A percentile compares a stretch with the other conserved stretches of the same genome.
These are phyloP conservation scores for Microhierax caerulescens DNA, from an alignment of 2,797 vertebrate species.

Conservation along the genomic window DNA sequence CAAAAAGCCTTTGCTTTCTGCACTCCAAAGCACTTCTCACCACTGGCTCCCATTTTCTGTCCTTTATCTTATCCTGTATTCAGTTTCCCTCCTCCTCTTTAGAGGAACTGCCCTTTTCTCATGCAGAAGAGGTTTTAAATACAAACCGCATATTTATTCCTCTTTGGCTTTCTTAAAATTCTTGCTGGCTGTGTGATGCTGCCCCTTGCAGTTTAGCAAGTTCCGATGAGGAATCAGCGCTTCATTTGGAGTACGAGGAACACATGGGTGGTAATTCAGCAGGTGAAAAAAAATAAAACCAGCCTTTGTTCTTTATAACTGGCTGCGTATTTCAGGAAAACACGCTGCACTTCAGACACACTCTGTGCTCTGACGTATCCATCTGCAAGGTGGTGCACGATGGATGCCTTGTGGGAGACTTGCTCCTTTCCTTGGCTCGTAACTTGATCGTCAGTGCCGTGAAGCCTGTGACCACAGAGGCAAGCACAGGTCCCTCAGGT, in stretches of 20 bases:
- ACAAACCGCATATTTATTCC: background rate
- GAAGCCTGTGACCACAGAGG: background rate
- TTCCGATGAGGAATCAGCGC: background rate
- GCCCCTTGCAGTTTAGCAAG: background rate
- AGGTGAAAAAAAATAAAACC: background rate
- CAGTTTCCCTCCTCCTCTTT: background rate
- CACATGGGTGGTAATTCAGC: background rate
- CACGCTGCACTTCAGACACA: fast-evolving
- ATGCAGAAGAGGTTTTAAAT: background rate
- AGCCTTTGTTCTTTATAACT: background rate
- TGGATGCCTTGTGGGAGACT: background rate
- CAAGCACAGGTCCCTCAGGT: background rate
- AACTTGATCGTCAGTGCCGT: fast-evolving
- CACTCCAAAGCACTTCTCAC: background rate
- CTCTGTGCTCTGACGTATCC: background rate
- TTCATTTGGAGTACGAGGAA: background rate
- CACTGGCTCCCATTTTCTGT: background rate
- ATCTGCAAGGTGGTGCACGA: fast-evolving
- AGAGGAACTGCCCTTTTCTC: background rate
- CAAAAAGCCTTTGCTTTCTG: background rate
- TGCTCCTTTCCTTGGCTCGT: background rate
- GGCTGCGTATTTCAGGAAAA: background rate
- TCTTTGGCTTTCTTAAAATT: background rate
- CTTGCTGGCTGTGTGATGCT: background rate
- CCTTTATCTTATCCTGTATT: background rate